These are phyloP conservation scores for Melanostoma mellinum DNA, from an alignment of 2,888 invertebrate genomes.

Conservation along the genomic window DNA sequence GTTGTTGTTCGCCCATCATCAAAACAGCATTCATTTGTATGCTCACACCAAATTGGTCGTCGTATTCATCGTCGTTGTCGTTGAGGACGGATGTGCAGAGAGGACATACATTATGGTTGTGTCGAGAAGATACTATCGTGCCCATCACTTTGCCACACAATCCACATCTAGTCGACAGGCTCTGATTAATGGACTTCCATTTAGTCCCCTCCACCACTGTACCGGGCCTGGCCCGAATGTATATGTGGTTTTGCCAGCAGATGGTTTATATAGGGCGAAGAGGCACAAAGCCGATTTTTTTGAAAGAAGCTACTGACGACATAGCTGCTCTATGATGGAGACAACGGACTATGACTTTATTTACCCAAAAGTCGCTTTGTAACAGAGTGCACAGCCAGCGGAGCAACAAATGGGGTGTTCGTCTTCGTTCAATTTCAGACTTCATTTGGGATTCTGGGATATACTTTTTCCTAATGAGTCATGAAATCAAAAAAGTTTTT, in stretches of 20 bases:
- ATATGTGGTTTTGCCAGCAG: slow-evolving; percentile 42
- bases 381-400: background rate
- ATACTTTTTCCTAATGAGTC: slow-evolving; percentile 68
- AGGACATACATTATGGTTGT: slow-evolving; percentile 50
- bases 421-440: slow-evolving; percentile 64
- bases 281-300: slow-evolving; percentile 58
- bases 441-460: slow-evolving; percentile 67
- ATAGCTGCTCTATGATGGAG: slow-evolving; percentile 16
- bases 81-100: slow-evolving; percentile 44
- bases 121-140: slow-evolving; percentile 66
- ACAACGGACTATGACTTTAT: slow-evolving; percentile 69
- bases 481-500: slow-evolving; percentile 64
- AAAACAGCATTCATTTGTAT: slow-evolving; percentile 33
- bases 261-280: slow-evolving; percentile 8
- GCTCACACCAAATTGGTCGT: slow-evolving; percentile 49
- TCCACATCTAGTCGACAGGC: slow-evolving; percentile 71
- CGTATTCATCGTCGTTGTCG: slow-evolving; percentile 11
- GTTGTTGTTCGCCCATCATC: slow-evolving; percentile 58
- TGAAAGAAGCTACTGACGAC: slow-evolving; percentile 26
- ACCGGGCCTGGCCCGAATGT: slow-evolving; percentile 11
- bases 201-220: slow-evolving; percentile 4
- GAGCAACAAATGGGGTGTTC: slow-evolving; percentile 59
- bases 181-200: slow-evolving; percentile 72
- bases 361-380: slow-evolving; percentile 50
- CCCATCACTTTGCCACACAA: slow-evolving; percentile 71